These are phyloP conservation scores for Caenorhabditis brenneri DNA, from an alignment of 1,140 invertebrate species.

Conservation along the genomic window DNA sequence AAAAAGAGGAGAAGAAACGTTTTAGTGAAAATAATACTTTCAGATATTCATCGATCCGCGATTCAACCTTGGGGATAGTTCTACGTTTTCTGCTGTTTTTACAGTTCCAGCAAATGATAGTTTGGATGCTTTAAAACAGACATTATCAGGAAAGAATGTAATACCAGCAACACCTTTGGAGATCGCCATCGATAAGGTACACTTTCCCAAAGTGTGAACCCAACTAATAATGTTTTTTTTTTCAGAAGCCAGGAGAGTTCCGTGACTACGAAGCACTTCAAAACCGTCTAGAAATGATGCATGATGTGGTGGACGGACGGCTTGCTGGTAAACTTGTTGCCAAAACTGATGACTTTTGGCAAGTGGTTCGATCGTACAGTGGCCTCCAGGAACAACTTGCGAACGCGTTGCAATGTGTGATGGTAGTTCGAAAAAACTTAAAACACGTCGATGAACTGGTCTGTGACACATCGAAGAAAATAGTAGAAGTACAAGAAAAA, in stretches of 20 bases:
- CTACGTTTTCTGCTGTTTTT: conserved; percentile 87
- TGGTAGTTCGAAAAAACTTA: conserved; percentile 53
- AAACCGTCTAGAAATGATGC: conserved; percentile 62
- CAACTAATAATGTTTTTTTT: not conserved
- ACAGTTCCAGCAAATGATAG: conserved; percentile 23
- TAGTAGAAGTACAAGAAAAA: conserved; percentile 72
- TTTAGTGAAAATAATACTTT: conserved; percentile 66
- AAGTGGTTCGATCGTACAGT: conserved; percentile 61
- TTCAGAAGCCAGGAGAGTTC: conserved; percentile 59
- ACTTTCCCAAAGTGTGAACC: not conserved
- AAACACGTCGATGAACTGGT: conserved; percentile 48
- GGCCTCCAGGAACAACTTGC: conserved; percentile 63
- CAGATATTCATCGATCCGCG: conserved; percentile 83
- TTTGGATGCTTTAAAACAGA: conserved; percentile 33
- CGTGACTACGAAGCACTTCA: conserved; percentile 62
- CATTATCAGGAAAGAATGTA: conserved; percentile 6
- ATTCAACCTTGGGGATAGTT: conserved; percentile 82
- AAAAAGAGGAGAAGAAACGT: conserved; percentile 73
- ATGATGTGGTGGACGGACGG: conserved; percentile 65
- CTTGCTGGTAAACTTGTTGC: conserved; percentile 65
- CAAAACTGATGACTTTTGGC: conserved; percentile 69
- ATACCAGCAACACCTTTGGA: conserved; percentile 33
- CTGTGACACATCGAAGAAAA: conserved; percentile 56
- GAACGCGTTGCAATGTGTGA: conserved; percentile 51
- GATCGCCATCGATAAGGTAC: not conserved